Evolutionary conservation across 2,888 invertebrate species (phyloP).

Genomic region (Coenonympha arcania): DNA sequence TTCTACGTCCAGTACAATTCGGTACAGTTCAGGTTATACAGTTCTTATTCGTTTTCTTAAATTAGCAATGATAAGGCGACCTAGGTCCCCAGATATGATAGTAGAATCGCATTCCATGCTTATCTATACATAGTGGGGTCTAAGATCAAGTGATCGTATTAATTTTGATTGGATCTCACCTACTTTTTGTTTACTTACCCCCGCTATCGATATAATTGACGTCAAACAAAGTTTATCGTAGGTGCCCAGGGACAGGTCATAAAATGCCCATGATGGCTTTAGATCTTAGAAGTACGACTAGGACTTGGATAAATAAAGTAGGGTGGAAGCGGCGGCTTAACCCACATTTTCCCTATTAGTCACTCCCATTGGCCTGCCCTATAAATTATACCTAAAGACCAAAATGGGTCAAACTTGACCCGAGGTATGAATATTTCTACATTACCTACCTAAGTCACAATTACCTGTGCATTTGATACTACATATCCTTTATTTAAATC

Average conservation of each 20-base stretch:
- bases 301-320: neutral
- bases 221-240: constrained; percentile 62
- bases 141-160: constrained; percentile 21
- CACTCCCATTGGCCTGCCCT: no score
- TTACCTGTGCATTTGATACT: no score
- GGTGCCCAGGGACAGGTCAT: constrained; percentile 32
- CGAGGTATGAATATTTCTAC: no score
- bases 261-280: neutral
- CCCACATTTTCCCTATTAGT: no score
- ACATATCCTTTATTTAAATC: no score
- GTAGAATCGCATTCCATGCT: constrained; percentile 10
- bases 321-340: no score
- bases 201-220: constrained; percentile 52
- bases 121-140: constrained; percentile 14
- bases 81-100: neutral
- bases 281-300: neutral
- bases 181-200: constrained; percentile 56
- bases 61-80: neutral
- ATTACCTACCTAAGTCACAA: no score
- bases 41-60: no score
- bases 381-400: no score
- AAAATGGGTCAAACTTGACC: no score
- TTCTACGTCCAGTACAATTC: no score
- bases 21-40: no score
- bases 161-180: constrained; percentile 25